Evolutionary conservation across 2,113 vertebrate genomes (phyloP), one percentile per base, ranked within the genome.

Genomic region (Genyomyrus donnyi): DNA sequence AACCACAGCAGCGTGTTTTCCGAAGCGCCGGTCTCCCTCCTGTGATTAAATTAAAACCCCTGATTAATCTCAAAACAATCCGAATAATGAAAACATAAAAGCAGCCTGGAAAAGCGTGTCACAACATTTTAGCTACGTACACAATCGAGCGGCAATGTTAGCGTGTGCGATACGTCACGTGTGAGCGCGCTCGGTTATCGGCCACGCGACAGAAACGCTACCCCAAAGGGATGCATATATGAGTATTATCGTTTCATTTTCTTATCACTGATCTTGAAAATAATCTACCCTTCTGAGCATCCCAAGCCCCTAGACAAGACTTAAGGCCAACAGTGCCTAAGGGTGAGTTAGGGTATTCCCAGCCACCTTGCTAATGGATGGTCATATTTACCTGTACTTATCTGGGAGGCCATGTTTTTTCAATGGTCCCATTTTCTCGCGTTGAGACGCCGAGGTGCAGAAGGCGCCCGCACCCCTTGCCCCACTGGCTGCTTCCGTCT

Each of bases 81-180:
- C 58, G 56, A 88, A 66, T 88, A 88, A 66, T 88, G 87, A 88
- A 88, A 88, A 88, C 87, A 88, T 87, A 87, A 58, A 88, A 88
- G 35, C 87, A 24, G 56, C 58, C 45, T 88, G 56, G 31, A 88
- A 87, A 56, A 17, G n/a, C 5, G 8, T 53, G 85, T 53, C 85
- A 87, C 56, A 66, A 66, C 87, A 62, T 88, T 88, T 88, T 66
- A 88, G 53, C 87, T 62, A 62, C 42, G 19, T 62, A 4, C 58
- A 39, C 42, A 46, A 27, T 66, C 35, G 53, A 56, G 87, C 87
- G 19, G 31, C 21, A 19, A 42, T 58, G 50, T 49, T n/a, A 8
- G 52, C 86, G 19, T 88, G 35, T 49, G 15, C 53, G 15, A 62
- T 39, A 19, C 27, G 27, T 49, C 49, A 85, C 11, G 11, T 53